Conservation (phyloP, 2,797 vertebrate genomes). For the Protonibea diacanthus region DNA sequence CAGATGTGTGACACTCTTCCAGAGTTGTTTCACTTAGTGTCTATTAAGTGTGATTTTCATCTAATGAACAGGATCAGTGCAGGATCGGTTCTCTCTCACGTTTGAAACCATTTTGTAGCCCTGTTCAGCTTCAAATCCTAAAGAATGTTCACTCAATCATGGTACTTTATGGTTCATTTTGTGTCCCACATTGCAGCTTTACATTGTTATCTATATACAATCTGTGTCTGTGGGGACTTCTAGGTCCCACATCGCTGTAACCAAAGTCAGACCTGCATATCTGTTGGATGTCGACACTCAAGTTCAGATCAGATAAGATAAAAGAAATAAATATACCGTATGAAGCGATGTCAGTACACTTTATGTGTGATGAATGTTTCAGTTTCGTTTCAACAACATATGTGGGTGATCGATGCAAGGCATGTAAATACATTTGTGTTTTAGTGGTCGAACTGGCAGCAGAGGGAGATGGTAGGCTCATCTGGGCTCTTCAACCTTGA, state of each 20-base stretch:
- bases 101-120: neutral
- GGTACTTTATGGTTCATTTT: neutral
- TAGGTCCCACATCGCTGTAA: neutral
- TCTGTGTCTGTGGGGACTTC: neutral
- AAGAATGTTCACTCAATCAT: neutral
- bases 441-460: neutral
- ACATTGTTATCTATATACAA: neutral
- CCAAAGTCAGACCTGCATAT: neutral
- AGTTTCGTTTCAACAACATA: neutral
- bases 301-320: neutral
- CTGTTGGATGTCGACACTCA: neutral
- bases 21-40: neutral
- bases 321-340: neutral
- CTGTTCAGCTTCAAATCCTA: neutral
- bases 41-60: neutral
- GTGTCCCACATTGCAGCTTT: neutral
- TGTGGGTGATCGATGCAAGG: neutral
- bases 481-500: neutral
- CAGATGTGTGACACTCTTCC: conserved; percentile 10
- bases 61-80: neutral
- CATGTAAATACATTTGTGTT: neutral
- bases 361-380: neutral
- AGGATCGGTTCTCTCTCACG: neutral
- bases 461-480: neutral
- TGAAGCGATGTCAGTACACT: neutral